Conservation (phyloP, 2,113 vertebrate species). For the Sinocyclocheilus anshuiensis region DNA sequence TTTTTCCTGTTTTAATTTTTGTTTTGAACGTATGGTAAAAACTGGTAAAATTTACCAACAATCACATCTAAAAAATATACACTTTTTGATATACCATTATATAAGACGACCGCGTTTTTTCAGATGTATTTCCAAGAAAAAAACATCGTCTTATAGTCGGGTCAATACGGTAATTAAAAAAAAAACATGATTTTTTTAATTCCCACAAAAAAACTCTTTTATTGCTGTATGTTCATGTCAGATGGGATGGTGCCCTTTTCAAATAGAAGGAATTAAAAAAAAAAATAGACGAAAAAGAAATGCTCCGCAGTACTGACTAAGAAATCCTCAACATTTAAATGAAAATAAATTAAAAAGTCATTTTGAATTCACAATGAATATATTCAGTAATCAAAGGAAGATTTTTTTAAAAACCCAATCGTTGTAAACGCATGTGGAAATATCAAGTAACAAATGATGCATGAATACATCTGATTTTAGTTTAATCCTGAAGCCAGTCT, state of each 20-base stretch:
- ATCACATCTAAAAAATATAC: no score
- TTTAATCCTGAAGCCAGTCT: slow-evolving; percentile 81
- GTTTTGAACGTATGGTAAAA: no score
- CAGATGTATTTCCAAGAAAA: no score
- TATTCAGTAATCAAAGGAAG: background rate
- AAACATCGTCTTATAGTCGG: no score
- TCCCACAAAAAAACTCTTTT: background rate
- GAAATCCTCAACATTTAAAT: background rate
- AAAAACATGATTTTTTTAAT: background rate
- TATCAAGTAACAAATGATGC: background rate
- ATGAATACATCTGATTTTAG: background rate
- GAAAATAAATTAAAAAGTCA: background rate
- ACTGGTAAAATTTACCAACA: no score
- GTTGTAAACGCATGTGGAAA: background rate
- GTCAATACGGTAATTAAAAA: no score
- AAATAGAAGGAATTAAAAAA: background rate
- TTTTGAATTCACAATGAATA: background rate
- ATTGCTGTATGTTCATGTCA: background rate
- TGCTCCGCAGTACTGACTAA: background rate
- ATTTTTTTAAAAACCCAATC: background rate
- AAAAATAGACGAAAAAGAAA: no score
- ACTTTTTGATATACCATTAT: no score
- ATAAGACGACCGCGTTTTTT: no score
- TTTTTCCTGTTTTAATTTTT: no score
- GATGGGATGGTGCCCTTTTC: background rate